These are phyloP conservation scores for Muscidifurax raptorellus DNA, from an alignment of 1,140 invertebrate species.

Conservation along the genomic window DNA sequence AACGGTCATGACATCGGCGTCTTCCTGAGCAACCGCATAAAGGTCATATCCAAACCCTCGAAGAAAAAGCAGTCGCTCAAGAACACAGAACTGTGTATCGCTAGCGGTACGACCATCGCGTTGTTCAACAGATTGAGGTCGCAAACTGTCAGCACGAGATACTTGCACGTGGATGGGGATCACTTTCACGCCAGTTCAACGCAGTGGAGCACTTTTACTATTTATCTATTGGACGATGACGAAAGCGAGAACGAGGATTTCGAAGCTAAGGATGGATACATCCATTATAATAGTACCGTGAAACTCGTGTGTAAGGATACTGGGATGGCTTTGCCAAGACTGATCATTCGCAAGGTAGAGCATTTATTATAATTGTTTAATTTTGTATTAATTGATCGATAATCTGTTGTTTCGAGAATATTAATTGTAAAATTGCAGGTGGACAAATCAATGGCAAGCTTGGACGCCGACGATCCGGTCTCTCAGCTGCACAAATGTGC, in stretches of 20 bases:
- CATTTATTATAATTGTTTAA: neutral
- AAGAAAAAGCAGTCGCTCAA: conserved; percentile 99
- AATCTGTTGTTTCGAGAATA: too few species aligned
- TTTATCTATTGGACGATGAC: conserved; percentile 97
- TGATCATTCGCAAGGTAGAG: conserved; percentile 92
- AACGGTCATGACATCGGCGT: conserved; percentile 98
- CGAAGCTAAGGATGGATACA: conserved; percentile 96
- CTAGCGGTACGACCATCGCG: conserved; percentile 98
- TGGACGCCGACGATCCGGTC: conserved; percentile 98
- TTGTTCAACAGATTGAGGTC: conserved; percentile 98
- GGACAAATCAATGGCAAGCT: conserved; percentile 98
- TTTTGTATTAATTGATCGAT: neutral
- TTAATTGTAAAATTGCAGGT: conserved; percentile 71
- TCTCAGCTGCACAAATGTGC: conserved; percentile 99
- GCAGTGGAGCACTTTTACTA: conserved; percentile 99
- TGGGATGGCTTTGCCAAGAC: conserved; percentile 96
- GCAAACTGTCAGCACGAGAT: conserved; percentile 98
- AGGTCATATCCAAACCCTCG: conserved; percentile 99
- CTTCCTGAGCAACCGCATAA: conserved; percentile 98
- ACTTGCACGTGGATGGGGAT: conserved; percentile 98
- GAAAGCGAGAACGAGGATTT: conserved; percentile 98
- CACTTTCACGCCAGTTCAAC: conserved; percentile 99
- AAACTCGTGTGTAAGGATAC: conserved; percentile 98
- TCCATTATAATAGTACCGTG: conserved; percentile 98
- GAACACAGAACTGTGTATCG: conserved; percentile 99